phyloP scores from a whole-genome alignment of 2,797 vertebrate species.

The Sebastes minor region DNA sequence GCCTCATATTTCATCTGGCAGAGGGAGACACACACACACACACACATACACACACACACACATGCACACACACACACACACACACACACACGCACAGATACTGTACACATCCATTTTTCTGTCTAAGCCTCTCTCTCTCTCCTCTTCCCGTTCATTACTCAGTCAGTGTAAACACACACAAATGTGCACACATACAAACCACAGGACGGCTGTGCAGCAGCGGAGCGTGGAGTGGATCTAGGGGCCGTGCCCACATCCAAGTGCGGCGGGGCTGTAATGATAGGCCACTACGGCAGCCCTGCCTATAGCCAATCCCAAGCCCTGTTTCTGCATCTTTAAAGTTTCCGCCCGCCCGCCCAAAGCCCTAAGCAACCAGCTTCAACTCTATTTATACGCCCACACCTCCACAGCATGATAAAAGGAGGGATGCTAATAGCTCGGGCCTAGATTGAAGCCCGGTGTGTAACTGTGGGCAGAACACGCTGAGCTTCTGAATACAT shows the following conservation, averaged over 20 bases:
- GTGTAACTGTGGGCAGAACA: conserved; percentile 15
- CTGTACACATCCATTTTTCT: conserved; percentile 43
- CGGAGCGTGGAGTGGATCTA: conserved; percentile 48
- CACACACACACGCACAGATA: not conserved
- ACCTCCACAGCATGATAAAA: conserved; percentile 53
- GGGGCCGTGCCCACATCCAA: conserved; percentile 72
- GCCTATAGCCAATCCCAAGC: conserved; percentile 33
- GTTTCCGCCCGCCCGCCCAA: conserved; percentile 18
- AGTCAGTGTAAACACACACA: conserved; percentile 49
- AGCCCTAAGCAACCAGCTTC: not conserved
- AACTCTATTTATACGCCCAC: conserved; percentile 70
- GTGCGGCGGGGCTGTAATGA: conserved; percentile 74
- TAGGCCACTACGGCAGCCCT: conserved; percentile 58
- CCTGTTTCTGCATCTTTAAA: conserved; percentile 27
- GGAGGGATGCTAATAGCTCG: conserved; percentile 37
- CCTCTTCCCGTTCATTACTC: conserved; percentile 52
- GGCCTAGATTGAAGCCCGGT: conserved; percentile 3
- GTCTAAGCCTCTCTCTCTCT: conserved; percentile 27
- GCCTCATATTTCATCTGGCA: conserved; percentile 77
- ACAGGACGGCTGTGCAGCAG: conserved; percentile 40
- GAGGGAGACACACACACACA: conserved; percentile 16
- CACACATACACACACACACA: not conserved
- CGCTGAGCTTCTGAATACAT: not conserved
- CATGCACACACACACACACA: no score
- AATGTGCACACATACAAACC: conserved; percentile 12